These are phyloP conservation scores for Labeo catla DNA, from an alignment of 2,113 vertebrate species.

Conservation along the genomic window DNA sequence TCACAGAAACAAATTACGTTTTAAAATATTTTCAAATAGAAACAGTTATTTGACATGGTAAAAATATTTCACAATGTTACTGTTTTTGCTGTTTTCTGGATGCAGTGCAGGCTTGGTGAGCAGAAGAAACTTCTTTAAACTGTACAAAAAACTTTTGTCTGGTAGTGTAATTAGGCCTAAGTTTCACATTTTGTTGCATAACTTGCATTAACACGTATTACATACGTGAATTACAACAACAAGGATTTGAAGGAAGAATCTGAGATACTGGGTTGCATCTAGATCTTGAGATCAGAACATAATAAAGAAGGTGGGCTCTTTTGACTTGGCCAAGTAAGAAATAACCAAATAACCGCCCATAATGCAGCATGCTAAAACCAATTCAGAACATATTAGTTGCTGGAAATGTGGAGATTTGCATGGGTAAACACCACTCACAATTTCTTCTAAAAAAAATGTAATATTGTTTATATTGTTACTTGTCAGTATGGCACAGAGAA, in stretches of 20 bases:
- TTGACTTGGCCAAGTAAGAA: background rate
- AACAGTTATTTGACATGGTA: no score
- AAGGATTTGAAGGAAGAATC: background rate
- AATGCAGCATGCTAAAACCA: background rate
- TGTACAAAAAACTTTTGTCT: no score
- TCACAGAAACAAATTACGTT: no score
- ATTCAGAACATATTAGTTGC: background rate
- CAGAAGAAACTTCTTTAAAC: no score
- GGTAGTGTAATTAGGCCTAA: background rate
- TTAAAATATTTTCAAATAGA: no score
- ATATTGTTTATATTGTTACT: background rate
- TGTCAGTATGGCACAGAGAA: background rate
- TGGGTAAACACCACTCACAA: background rate
- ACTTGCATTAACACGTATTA: background rate
- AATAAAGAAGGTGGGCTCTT: background rate
- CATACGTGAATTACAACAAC: background rate
- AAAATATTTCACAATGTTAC: no score
- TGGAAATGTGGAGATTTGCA: background rate
- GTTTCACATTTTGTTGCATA: no score
- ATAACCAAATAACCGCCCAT: background rate
- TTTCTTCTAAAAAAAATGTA: background rate
- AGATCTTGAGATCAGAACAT: background rate
- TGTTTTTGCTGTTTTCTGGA: no score
- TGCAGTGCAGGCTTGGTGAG: no score
- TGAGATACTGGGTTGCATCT: background rate